A percentile compares a stretch with the other conserved stretches of the same genome.
Evolutionary conservation across 2,888 invertebrate genomes (phyloP).

Genomic region (Andrena bicolor): DNA sequence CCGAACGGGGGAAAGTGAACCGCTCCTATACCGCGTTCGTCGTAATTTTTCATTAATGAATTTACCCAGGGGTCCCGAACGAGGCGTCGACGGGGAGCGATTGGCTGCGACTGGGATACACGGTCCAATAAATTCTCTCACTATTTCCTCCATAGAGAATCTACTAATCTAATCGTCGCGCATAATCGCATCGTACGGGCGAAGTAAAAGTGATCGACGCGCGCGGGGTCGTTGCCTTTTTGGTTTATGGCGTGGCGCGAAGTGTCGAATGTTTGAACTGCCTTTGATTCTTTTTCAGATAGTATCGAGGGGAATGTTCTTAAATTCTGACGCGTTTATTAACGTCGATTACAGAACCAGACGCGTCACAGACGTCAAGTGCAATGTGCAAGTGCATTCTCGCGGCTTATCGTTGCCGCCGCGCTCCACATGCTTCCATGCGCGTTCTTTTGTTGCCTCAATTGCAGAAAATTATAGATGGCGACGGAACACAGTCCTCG

Average conservation of each 20-base stretch:
- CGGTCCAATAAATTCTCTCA: background rate
- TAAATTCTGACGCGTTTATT: background rate
- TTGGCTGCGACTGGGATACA: background rate
- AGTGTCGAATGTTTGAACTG: no score
- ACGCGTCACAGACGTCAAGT: constrained; percentile 1
- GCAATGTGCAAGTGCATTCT: constrained; percentile 3
- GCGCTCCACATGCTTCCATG: background rate
- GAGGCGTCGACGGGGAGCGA: background rate
- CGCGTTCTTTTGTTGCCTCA: constrained; percentile 27
- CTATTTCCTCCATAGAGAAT: no score
- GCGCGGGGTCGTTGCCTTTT: no score
- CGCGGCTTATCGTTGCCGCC: constrained; percentile 6
- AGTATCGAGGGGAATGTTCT: no score
- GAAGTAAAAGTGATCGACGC: no score
- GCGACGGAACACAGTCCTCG: background rate
- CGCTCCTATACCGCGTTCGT: constrained; percentile 47
- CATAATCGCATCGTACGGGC: no score
- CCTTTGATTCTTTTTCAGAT: no score
- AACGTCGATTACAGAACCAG: background rate
- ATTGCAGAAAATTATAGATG: constrained; percentile 43
- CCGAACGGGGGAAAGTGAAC: constrained; percentile 71
- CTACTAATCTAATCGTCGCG: no score
- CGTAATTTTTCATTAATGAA: constrained; percentile 62
- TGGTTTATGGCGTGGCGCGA: no score
- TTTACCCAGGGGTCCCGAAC: constrained; percentile 35